phyloP scores from a whole-genome alignment of 2,113 vertebrate genomes.

The Macquaria australasica region DNA sequence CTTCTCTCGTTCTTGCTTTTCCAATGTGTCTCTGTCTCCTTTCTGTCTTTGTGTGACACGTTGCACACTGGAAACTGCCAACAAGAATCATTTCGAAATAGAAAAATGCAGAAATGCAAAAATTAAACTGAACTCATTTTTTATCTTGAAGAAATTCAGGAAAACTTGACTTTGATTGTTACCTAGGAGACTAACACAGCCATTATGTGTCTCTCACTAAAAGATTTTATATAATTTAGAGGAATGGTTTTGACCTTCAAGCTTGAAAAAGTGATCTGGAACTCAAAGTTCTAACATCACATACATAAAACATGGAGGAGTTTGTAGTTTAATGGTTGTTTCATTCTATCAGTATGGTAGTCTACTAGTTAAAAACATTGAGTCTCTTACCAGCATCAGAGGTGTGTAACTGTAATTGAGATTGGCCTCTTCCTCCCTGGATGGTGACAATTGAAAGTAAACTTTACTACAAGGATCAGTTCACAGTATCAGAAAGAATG shows the following conservation, averaged over 20 bases:
- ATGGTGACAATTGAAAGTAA: not conserved
- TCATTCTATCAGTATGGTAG: not conserved
- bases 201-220: not conserved
- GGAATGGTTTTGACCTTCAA: not conserved
- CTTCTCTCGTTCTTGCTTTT: not conserved
- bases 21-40: not conserved
- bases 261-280: not conserved
- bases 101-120: not conserved
- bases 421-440: not conserved
- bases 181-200: not conserved
- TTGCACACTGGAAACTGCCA: too few species aligned
- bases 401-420: not conserved
- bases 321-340: not conserved
- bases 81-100: too few species aligned
- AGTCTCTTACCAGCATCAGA: not conserved
- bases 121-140: not conserved
- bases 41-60: not conserved
- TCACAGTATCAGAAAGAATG: not conserved
- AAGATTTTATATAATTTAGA: not conserved
- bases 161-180: not conserved
- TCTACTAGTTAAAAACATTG: not conserved
- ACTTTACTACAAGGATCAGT: not conserved
- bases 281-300: not conserved
- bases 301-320: not conserved
- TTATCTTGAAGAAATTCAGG: not conserved